A percentile compares a stretch with the other conserved stretches of the same genome.
These are phyloP conservation scores for Octonoba sinensis DNA, from an alignment of 2,888 invertebrate genomes.

Conservation along the genomic window DNA sequence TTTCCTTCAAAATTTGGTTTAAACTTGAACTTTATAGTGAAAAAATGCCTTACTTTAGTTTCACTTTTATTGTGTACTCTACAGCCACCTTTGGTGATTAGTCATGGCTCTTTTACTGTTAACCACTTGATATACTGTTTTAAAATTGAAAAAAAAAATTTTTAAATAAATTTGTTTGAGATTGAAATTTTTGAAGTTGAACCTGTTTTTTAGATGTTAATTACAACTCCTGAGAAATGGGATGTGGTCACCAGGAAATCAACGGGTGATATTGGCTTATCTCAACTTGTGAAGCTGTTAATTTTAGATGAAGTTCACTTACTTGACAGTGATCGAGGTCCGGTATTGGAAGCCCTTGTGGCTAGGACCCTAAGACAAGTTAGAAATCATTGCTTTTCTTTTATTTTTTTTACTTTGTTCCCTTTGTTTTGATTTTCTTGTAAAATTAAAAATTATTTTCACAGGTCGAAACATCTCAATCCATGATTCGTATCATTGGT, in stretches of 20 bases:
- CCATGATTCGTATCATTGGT: conserved; percentile 81
- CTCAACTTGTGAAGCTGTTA: conserved; percentile 89
- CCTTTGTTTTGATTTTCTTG: background rate
- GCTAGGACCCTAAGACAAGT: conserved; percentile 92
- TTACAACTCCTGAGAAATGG: conserved; percentile 99
- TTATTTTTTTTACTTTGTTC: background rate
- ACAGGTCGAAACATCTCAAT: conserved; percentile 86
- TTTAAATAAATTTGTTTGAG: too few relatives aligned
- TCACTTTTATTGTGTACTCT: too few relatives aligned
- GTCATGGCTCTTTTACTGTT: background rate
- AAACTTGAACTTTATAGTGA: background rate
- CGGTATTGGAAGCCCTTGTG: conserved; percentile 96
- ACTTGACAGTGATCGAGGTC: conserved; percentile 95
- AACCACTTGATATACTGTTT: too few relatives aligned
- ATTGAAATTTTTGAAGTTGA: too few relatives aligned
- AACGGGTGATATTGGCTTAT: conserved; percentile 86
- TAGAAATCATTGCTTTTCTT: background rate
- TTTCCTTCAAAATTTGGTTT: background rate
- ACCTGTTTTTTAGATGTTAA: conserved; percentile 79
- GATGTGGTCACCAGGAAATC: conserved; percentile 96
- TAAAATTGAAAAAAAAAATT: too few relatives aligned
- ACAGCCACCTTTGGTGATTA: background rate
- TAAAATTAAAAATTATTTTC: conserved; percentile 18
- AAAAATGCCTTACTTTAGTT: background rate
- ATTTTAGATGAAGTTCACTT: conserved; percentile 96